Evolutionary conservation across 1,140 invertebrate species (phyloP), one percentile per base, ranked within the genome.

Genomic region (Drosophila pachea): DNA sequence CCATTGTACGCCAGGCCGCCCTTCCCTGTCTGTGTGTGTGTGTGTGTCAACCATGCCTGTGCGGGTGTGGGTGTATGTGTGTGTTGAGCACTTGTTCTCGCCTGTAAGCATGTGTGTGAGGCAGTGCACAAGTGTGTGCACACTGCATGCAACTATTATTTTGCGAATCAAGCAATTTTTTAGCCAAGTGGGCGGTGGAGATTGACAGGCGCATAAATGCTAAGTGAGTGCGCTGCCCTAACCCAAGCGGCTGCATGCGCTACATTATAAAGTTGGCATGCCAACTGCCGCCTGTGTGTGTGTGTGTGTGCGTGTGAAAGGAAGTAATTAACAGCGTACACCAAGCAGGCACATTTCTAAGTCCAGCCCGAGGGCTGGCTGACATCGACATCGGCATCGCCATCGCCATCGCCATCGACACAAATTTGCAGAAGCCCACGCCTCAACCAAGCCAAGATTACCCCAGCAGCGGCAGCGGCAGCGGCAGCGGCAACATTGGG

Each of bases 121-220:
- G 22, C 22, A 22, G 38, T 2, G 14, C 14, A 56, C 40, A 65
- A 52, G 45, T 52, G 61, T 65, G 53, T 61, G 29, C 62, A 67
- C 35, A 65, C 42, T 36, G 32, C 42, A 61, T 29, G 49, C 35
- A 60, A 60, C 35, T 71, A 62, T 74, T 73, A 73, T 76, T 76
- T 74, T 74, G 74, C 74, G 16, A 67, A 74, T 76, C 58, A 66
- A 66, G 74, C 74, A 76, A 54, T 67, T 76, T 74, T 74, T 62
- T 32, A 54, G 47, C 70, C 32, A 48, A 61, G 68, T 33, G 63
- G 48, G 22, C 8, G 32, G 43, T 14, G 40, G 33, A 56, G 40
- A 61, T 43, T 60, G 55, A 33, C 32, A 73, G 66, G 52, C 55
- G 50, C 35, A 32, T 40, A 66, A 50, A 49, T 60, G 55, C 36